Base-by-base conservation (phyloP, 2,797 vertebrate genomes). In the Podarcis lilfordi region DNA sequence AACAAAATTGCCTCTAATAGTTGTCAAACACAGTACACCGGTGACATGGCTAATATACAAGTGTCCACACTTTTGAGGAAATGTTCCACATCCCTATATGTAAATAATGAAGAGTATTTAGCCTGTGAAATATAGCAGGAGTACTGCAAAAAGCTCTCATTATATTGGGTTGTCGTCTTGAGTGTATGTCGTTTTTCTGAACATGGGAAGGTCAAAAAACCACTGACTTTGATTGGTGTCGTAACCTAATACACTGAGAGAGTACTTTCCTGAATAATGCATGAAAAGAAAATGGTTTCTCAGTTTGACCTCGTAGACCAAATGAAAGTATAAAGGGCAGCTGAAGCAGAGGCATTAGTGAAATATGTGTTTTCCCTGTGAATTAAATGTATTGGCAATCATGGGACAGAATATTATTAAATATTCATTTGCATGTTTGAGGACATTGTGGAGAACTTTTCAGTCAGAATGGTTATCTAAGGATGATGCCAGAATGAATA, bases 171-270 rank as follows among this genome's bases (percentile, higher is more conserved):
- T 89, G 79, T 82, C 91, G 85, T 86, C 91, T 91, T 93, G 91
- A 94, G 91, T 89, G 84, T 90, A 80, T 85, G 88, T 94, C 92
- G 87, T 75, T 94, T 88, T 90, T 82, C 90, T 91, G 90, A 88
- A 83, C 87, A 74, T 91, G 90, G 91, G 88, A 90, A 91, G 91
- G 92, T 93, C 92, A 37, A 85, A 88, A 93, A 92, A 88, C 37
- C 21, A 85, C 61, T 80, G 82, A 80, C 71, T 89, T 80, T 84
- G 76, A 61, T 64, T 72, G 68, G 35, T 85, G 66, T 35, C 72
- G 76, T 64, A 89, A 89, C 69, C 77, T n/a, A 61, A 85, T 74
- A 80, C n/a, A 85, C 37, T 7, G 17, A 80, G 77, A 80, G 77
- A 85, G 55, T 50, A n/a, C 37, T 85, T 85, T 89, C 77, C n/a